Evolutionary conservation across 2,113 vertebrate genomes (phyloP), one percentile per base, ranked within the genome.

Genomic region (Pseudolaguvia tuberculata): DNA sequence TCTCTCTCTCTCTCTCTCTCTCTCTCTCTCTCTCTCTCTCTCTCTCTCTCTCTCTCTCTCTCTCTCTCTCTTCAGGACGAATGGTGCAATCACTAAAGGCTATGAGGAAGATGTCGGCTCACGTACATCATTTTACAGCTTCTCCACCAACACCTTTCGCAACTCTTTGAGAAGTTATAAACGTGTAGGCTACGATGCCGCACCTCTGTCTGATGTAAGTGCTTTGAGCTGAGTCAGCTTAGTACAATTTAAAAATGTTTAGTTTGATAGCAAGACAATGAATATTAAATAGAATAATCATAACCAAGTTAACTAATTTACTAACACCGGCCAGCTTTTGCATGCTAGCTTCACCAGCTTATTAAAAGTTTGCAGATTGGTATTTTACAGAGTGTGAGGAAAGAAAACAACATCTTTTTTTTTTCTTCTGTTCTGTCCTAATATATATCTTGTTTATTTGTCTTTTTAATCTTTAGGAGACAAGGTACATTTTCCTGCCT

Each of bases 91-190:
- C 80, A 84, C 80, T 0, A 51, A 83, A 12, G 92, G 91, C 45
- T 92, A 89, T 23, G 89, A 93, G 81, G 3, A 82, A 51, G 93
- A 94, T 17, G 91, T 94, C 17, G 93, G 93, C 1, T 81, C 76
- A 1, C 84, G 91, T 1, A 93, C 92, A 1, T 91, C 93, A 9
- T 89, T 91, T 78, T 94, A 92, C 81, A 90, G 84, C 0, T 94
- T 94, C 84, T 93, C 92, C 78, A 91, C 91, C 55, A 94, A 93
- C 83, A 93, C 93, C 0, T 4, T 94, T 72, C 81, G 82, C 74
- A 93, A 94, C 85, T 92, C 92, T 3, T 78, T 93, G 42, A 7
- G 4, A 42, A 85, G 63, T 56, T 94, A 94, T 35, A 21, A 59
- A 0, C 0, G 13, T 0, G 3, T 2, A 0, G 92, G 92, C 0